Evolutionary conservation across 2,888 invertebrate genomes (phyloP), one percentile per base, ranked within the genome.

Genomic region (Pollenia labialis): DNA sequence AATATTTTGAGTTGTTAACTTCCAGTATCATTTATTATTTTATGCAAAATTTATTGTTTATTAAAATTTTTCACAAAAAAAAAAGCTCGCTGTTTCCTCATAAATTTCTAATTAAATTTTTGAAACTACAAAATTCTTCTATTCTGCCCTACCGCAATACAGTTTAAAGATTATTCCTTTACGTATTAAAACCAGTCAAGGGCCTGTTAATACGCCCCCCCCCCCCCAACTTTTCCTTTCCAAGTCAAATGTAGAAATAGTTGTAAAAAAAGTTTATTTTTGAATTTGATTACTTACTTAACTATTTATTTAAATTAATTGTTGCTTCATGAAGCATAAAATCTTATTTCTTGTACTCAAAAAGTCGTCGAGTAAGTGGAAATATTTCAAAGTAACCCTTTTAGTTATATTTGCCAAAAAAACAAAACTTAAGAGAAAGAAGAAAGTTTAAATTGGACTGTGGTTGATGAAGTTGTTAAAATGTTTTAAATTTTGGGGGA

Each of bases 301-400:
- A 83, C 58, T 80, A 60, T 80, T 83, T 83, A 76, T 79, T 64
- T 58, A 83, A 80, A 72, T 79, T 83, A 76, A 71, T 56, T 83
- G 72, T 66, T 46, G 56, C 23, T 72, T 64, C 18, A 14, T 77
- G 46, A 54, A 14, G 12, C 16, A 44, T 16, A 62, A 77, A 66
- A 44, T 75, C 48, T 18, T 52, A 16, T 40, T 14, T 40, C 40
- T n/a, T 16, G 2, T 12, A 46, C 12, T 32, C 10, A 12, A 8
- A 42, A 10, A n/a, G 9, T 16, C 16, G 16, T 32, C 12, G 12
- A 11, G 10, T 42, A 50, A 32, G 48, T 18, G 7, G 18, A 40
- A 44, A n/a, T 46, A 42, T 58, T 10, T 46, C 4, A 44, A 40
- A 12, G 11, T 10, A 66, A 9, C 42, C 60, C n/a, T 46, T 23